Base-by-base conservation (phyloP, 1,140 invertebrate genomes). In the Ceratitis capitata region DNA sequence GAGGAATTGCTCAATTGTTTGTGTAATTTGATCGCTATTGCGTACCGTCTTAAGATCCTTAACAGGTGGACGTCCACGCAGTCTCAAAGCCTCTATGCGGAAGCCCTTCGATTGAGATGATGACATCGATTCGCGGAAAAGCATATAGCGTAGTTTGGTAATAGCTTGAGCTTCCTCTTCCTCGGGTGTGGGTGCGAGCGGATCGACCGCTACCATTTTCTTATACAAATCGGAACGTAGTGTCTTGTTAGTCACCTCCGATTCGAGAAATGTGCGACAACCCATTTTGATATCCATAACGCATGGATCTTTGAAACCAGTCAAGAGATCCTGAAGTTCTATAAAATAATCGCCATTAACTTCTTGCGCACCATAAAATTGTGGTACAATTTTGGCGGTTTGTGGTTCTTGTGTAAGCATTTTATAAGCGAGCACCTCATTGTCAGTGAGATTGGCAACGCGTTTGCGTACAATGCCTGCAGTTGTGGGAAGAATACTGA, bases 271-370 rank as follows among this genome's bases (percentile, higher is more conserved):
- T 12, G 98, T 99, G 85, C 97, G 94, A 0, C 95, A 96, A 19
- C 97, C 97, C 94, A 98, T 96, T 93, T 98, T 98, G 56, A 98
- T 96, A 91, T 98, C 97, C 95, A 98, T 97, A 1, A 98, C 96
- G 87, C 96, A 95, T 0, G 97, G 97, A 91, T 98, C 96, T 87
- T 95, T 93, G 91, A 98, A 98, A 53, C 96, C 96, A 87, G 96
- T 95, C 23, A 98, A 91, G 3, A 98, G 93, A 91, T 98, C 97
- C 92, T 98, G 96, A 78, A 98, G 94, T 92, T 98, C 97, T 86
- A 98, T 97, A 90, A 97, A 98, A 56, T 95, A 95, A 89, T 98
- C 97, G 10, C 95, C 95, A 86, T 96, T 95, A 90, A 98, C 96
- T 87, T 96, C 95, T 23, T 98, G 95, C 90, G 98, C 95, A 42